Percentiles rank a stretch among this genome's conserved stretches.
Conservation (phyloP, 92 coral and sea anemone species). For the Hydrozoanthus gracilis region DNA sequence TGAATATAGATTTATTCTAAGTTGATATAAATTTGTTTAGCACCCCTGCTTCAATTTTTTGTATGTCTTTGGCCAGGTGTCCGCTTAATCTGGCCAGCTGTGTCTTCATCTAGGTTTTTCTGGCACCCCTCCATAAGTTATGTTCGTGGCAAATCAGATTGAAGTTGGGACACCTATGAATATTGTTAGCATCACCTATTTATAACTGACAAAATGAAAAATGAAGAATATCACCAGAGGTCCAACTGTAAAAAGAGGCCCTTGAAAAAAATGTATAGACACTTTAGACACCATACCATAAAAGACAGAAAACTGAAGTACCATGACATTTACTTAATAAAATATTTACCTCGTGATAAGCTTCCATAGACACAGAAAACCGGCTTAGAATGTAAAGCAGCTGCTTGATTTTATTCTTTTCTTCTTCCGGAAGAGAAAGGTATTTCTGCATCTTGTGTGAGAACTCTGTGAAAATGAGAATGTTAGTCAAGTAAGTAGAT, state of each 20-base stretch:
- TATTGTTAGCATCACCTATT: neutral
- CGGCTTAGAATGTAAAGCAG: neutral
- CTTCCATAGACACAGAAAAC: neutral
- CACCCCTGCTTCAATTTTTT: too few species aligned
- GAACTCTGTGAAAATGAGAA: too few species aligned
- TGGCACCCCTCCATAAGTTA: constrained; percentile 19
- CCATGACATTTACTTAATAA: neutral
- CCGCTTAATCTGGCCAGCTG: neutral
- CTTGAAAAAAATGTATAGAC: neutral
- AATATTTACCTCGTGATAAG: neutral
- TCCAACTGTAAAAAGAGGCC: too few species aligned
- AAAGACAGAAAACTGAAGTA: neutral
- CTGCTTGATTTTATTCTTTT: neutral
- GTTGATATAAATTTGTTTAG: too few species aligned
- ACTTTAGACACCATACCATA: neutral
- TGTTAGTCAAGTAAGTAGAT: too few species aligned
- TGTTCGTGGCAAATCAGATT: constrained; percentile 1
- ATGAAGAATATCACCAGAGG: too few species aligned
- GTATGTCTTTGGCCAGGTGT: too few species aligned
- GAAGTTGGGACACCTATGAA: constrained; percentile 6
- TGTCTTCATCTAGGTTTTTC: neutral
- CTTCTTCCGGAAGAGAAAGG: neutral
- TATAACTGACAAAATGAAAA: neutral
- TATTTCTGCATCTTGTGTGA: neutral
- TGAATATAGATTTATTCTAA: too few species aligned